Evolutionary conservation across 2,113 vertebrate genomes (phyloP).

Genomic region (Phodopus roborovskii): DNA sequence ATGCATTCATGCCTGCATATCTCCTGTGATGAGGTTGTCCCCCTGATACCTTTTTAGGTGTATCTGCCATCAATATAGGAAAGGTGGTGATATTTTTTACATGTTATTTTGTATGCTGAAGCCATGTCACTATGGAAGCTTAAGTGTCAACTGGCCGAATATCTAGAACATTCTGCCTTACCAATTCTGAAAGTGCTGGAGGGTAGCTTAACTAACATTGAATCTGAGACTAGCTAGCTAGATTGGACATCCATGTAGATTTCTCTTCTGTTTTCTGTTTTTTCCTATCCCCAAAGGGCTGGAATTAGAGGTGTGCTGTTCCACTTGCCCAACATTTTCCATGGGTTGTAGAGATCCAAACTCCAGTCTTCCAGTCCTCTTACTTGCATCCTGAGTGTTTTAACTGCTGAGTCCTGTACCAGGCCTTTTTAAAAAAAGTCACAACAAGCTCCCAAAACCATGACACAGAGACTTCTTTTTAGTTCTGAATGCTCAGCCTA

Average conservation of each 20-base stretch:
- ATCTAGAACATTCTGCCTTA: background rate
- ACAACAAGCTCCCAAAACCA: background rate
- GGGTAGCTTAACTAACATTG: background rate
- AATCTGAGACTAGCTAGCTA: background rate
- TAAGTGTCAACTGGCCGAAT: background rate
- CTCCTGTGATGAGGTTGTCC: too few species aligned
- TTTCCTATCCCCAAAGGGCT: background rate
- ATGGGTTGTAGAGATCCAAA: background rate
- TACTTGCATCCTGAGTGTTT: background rate
- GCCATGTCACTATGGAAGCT: too few species aligned
- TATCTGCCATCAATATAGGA: too few species aligned
- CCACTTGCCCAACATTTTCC: background rate
- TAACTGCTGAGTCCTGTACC: background rate
- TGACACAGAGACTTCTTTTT: background rate
- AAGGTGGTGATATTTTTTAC: too few species aligned
- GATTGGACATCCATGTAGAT: background rate
- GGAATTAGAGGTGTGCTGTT: background rate
- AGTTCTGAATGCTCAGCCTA: background rate
- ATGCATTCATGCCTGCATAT: too few species aligned
- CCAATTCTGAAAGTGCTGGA: background rate
- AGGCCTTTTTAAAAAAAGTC: background rate
- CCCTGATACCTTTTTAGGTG: too few species aligned
- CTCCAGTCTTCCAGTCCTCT: background rate
- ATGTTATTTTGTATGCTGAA: too few species aligned
- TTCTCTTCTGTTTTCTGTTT: background rate